phyloP scores from a whole-genome alignment of 2,888 invertebrate genomes.

The Zygaena filipendulae region DNA sequence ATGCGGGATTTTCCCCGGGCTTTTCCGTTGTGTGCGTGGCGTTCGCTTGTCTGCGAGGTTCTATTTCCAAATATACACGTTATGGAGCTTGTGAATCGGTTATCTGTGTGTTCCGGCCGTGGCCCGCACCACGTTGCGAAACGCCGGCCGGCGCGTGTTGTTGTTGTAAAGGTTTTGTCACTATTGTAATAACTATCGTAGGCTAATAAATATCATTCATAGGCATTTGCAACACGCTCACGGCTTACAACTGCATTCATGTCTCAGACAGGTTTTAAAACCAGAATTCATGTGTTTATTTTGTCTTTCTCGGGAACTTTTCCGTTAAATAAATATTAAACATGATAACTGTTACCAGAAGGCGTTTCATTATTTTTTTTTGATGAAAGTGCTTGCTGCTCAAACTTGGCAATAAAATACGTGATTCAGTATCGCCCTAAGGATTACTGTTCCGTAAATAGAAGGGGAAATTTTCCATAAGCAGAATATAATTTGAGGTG shows the following conservation, averaged over 20 bases:
- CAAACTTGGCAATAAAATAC: too few relatives aligned
- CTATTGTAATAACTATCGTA: constrained; percentile 26
- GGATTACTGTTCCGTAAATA: constrained; percentile 36
- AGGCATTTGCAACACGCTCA: constrained; percentile 13
- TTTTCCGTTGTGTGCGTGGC: constrained; percentile 30
- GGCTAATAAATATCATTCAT: constrained; percentile 17
- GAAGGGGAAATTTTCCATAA: constrained; percentile 29
- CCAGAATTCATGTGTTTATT: too few relatives aligned
- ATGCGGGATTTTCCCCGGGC: constrained; percentile 46
- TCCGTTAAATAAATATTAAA: too few relatives aligned
- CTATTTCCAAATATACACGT: constrained; percentile 43
- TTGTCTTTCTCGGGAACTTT: too few relatives aligned
- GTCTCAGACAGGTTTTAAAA: too few relatives aligned
- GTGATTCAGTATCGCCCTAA: constrained; percentile 24
- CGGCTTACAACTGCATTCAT: too few relatives aligned
- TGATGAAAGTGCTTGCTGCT: too few relatives aligned
- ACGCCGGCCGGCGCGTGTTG: constrained; percentile 50
- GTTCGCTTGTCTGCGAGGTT: constrained; percentile 39
- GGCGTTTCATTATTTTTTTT: too few relatives aligned
- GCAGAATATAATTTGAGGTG: constrained; percentile 15
- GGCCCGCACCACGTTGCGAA: too few relatives aligned
- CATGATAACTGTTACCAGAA: too few relatives aligned
- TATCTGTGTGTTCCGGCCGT: constrained; percentile 53
- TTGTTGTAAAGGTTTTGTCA: constrained; percentile 46
- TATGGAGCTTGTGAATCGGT: constrained; percentile 57